Percentiles rank a stretch among this genome's conserved stretches.
Evolutionary conservation across 64 coral and sea anemone genomes (phyloP).

Genomic region (Stylophora pistillata): DNA sequence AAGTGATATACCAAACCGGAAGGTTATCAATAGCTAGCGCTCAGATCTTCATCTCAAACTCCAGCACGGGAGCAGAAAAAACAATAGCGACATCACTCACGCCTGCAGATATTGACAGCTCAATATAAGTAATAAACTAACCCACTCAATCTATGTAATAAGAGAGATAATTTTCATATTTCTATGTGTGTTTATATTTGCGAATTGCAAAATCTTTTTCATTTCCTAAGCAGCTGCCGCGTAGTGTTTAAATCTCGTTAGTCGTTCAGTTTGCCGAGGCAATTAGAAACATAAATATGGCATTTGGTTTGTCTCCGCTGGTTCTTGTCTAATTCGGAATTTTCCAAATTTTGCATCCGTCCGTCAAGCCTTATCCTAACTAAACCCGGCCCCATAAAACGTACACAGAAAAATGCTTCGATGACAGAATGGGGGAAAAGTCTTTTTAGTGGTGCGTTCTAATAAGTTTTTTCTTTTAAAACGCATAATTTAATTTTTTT

Average conservation of each 20-base stretch:
- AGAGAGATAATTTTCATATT: not conserved
- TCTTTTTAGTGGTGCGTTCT: too few species aligned
- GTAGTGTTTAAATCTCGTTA: constrained; percentile 13
- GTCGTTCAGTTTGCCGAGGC: not conserved
- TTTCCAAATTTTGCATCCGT: not conserved
- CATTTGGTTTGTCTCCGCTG: not conserved
- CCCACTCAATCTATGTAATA: constrained; percentile 1
- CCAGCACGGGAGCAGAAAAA: not conserved
- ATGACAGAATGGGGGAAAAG: too few species aligned
- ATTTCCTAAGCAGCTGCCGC: constrained; percentile 7
- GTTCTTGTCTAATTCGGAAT: not conserved
- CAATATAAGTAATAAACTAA: constrained; percentile 15
- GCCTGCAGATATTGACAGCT: not conserved
- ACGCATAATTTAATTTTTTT: not conserved
- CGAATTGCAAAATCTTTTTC: constrained; percentile 7
- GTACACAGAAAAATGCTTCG: too few species aligned
- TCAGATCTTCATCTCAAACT: not conserved
- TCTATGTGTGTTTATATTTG: not conserved
- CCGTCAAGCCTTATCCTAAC: too few species aligned
- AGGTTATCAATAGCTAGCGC: not conserved
- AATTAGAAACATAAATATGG: not conserved
- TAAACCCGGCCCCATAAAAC: too few species aligned
- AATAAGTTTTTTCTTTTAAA: too few species aligned
- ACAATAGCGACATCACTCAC: not conserved
- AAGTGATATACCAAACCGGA: not conserved